Base-by-base conservation (phyloP, 2,888 invertebrate species). In the Gonocerus acuteangulatus region DNA sequence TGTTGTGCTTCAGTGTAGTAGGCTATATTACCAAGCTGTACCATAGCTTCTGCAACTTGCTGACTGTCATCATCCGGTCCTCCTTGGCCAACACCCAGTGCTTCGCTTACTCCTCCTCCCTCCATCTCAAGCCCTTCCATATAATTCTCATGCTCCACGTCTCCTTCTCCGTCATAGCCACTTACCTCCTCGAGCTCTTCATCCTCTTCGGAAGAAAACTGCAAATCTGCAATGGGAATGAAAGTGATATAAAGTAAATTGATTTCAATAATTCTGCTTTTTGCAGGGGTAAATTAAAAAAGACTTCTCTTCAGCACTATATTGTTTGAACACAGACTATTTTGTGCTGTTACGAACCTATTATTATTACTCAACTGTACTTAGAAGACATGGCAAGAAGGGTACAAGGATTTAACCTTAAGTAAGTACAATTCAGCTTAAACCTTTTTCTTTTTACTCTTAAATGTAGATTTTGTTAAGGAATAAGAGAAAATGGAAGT, bases 121-220 rank as follows among this genome's bases (percentile, higher is more conserved):
- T 16, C 19, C 19, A 16, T 48, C 6, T 21, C 48, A 4, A 13
- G 9, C 9, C 68, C 75, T n/a, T 51, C 36, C 3, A 32, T 44
- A 2, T 68, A 70, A 16, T 51, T 27, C 32, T 32, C 32, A 32
- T 9, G 7, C 39, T 81, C 82, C 68, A 82, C 82, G 68, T 82
- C 82, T 11, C 68, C 75, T n/a, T 51, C 36, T 2, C 32, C 45
- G 2, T 68, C 70, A 16, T 51, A 69, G 61, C 74, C 73, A 11
- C 70, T 71, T 62, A 67, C 66, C 16, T 71, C 71, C 58, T 73
- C 71, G 47, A 74, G 71, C 62, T 68, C 69, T 69, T 84, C 71
- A 62, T 82, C 82, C 62, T 82, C 80, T 70, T 86, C 85, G 59
- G 84, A 85, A 13, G 85, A 85, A 71, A 84, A 85, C 73, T 85